Evolutionary conservation across 2,888 invertebrate genomes (phyloP), one percentile per base, ranked within the genome.

Genomic region (Axea sp.): DNA sequence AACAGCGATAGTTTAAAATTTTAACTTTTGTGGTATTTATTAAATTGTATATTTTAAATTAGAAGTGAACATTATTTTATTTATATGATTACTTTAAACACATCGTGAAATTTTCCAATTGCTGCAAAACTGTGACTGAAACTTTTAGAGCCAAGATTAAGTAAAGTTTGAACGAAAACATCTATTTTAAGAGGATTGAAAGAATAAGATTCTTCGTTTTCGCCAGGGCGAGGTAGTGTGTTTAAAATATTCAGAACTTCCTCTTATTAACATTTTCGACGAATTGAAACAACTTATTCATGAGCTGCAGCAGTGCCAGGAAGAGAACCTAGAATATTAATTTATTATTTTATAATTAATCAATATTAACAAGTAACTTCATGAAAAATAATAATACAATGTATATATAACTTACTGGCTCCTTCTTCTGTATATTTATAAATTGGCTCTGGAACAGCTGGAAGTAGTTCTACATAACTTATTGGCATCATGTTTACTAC

Each of bases 111-210:
- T 90, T 98, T 99, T 31, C 97, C 96, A 76, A 99, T 95, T n/a
- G 98, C 99, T 3, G 99, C 97, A 88, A 99, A 98, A 80, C 97
- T 96, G 86, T 99, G 99, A 68, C 98, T 98, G 87, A 99, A 97
- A 80, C 98, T 98, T 88, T 99, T 99, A 47, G 95, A 95, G 24
- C 98, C 99, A 64, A 98, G 90, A 86, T 96, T 95, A 2, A 99
- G 90, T 47, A 99, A 87, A 0, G 97, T 97, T 84, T 98, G 97
- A n/a, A 97, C 96, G 85, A 98, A 98, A 0, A 99, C 96, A 84
- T 98, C 98, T 49, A 99, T 97, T 89, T 97, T 97, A 47, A 97
- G 88, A 0, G 97, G 96, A 89, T 97, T 97, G 87, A 95, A 96
- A 1, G 93, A 91, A 43, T 92, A 91, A 39, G 87, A 85, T 73